Evolutionary conservation across 2,113 vertebrate genomes (phyloP).

Genomic region (Pseudorectes ferrugineus): DNA sequence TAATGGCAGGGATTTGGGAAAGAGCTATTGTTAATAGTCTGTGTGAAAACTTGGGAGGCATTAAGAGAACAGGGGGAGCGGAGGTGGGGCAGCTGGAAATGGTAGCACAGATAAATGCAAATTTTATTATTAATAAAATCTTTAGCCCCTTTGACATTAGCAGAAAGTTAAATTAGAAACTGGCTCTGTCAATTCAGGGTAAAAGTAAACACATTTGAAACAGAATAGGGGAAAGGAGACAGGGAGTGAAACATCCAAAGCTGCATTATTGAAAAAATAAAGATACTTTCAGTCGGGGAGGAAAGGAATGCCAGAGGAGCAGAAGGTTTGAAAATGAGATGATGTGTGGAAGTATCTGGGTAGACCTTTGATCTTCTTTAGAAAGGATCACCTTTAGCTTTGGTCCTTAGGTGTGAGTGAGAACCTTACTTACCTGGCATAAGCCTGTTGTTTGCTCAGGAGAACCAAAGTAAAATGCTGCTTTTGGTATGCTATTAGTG

Average conservation of each 20-base stretch:
- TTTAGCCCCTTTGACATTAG: neutral
- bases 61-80: rapidly evolving
- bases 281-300: neutral
- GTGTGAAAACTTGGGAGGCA: neutral
- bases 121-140: neutral
- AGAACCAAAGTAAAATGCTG: neutral
- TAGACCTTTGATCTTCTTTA: neutral
- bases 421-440: neutral
- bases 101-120: neutral
- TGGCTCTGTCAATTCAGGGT: neutral
- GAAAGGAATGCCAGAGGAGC: neutral
- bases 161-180: neutral
- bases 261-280: neutral
- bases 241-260: neutral
- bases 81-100: neutral
- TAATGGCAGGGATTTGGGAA: neutral
- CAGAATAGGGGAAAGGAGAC: neutral
- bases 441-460: neutral
- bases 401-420: neutral
- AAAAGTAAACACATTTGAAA: neutral
- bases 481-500: neutral
- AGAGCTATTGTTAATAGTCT: neutral
- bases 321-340: neutral
- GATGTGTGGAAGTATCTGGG: neutral
- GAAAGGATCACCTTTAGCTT: neutral